Evolutionary conservation across 1,140 invertebrate species (phyloP), one percentile per base, ranked within the genome.

Genomic region (Ctenoplectra terminalis): DNA sequence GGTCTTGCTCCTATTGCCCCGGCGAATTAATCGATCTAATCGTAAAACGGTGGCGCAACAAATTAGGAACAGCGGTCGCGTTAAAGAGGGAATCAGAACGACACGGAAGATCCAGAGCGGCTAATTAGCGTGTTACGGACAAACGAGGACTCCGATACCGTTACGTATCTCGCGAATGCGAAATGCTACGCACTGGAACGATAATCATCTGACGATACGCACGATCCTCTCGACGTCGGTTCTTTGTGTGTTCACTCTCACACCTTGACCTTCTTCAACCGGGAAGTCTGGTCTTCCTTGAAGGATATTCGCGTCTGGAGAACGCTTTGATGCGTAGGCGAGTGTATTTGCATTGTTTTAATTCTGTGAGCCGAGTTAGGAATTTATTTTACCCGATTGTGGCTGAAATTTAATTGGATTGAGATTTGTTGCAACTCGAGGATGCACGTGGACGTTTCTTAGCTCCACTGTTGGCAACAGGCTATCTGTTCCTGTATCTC

Each of bases 251-350:
- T 89, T 89, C 87, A 88, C 88, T 90, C 88, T 89, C 85, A 86
- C 86, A 90, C 90, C 89, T 91, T 91, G 89, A 91, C 89, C 89
- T 90, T 90, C 77, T 84, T 89, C 86, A 90, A 91, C 88, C 89
- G 83, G 87, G 89, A 90, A 88, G 67, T 83, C 60, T 67, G 81
- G 82, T 43, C 75, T 64, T 54, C 70, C 80, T 83, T 66, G 56
- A 37, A 70, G 71, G 58, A 46, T 66, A 64, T 29, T 50, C 56
- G 71, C 31, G 37, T 31, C 50, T 17, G 7, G 13, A 52, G 60
- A n/a, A 26, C 61, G 20, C 17, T 46, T 23, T 48, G 20, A 23
- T 8, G 3, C 13, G 7, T 26, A 8, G 3, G 13, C 37, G 20
- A 7, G 74, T 26, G 23, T 9, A 26, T 8, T 2, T 13, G 61